A percentile compares a stretch with the other conserved stretches of the same genome.
phyloP scores from a whole-genome alignment of 64 coral and sea anemone genomes.

The Astreopora myriophthalma region DNA sequence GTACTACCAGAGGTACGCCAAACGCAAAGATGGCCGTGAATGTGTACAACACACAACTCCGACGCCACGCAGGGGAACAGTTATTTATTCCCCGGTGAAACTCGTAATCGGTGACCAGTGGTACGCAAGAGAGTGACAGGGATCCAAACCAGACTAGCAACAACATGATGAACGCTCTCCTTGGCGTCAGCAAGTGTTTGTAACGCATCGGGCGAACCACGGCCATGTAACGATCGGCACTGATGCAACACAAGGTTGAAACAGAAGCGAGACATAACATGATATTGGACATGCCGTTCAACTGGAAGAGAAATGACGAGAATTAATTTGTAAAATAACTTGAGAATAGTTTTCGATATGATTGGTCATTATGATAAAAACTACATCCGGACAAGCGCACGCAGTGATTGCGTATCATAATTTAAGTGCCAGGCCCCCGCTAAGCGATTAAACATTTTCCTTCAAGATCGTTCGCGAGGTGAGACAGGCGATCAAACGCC shows the following conservation, averaged over 20 bases:
- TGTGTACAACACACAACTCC: slow-evolving; percentile 68
- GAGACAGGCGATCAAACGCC: too few species aligned
- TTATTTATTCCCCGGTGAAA: slow-evolving; percentile 81
- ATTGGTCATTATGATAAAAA: too few species aligned
- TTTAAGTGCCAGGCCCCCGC: too few species aligned
- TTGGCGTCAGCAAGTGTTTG: slow-evolving; percentile 60
- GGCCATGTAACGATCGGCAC: slow-evolving; percentile 86
- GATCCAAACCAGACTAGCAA: slow-evolving; percentile 55
- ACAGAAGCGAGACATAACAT: slow-evolving; percentile 77
- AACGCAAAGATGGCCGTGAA: slow-evolving; percentile 78
- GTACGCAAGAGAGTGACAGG: slow-evolving; percentile 58
- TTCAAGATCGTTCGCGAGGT: too few species aligned
- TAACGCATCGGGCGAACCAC: slow-evolving; percentile 92
- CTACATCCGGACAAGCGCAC: too few species aligned
- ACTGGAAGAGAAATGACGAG: slow-evolving; percentile 16
- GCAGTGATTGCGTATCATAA: too few species aligned
- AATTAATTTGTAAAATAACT: neutral
- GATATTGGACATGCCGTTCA: slow-evolving; percentile 86
- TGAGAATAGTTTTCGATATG: too few species aligned
- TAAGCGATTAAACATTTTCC: too few species aligned
- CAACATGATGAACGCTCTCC: slow-evolving; percentile 64
- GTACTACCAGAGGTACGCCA: slow-evolving; percentile 66
- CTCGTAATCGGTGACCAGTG: slow-evolving; percentile 66
- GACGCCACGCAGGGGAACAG: slow-evolving; percentile 82
- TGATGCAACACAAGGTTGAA: slow-evolving; percentile 88